These are phyloP conservation scores for Allobates femoralis DNA, from an alignment of 2,797 vertebrate genomes.

Conservation along the genomic window DNA sequence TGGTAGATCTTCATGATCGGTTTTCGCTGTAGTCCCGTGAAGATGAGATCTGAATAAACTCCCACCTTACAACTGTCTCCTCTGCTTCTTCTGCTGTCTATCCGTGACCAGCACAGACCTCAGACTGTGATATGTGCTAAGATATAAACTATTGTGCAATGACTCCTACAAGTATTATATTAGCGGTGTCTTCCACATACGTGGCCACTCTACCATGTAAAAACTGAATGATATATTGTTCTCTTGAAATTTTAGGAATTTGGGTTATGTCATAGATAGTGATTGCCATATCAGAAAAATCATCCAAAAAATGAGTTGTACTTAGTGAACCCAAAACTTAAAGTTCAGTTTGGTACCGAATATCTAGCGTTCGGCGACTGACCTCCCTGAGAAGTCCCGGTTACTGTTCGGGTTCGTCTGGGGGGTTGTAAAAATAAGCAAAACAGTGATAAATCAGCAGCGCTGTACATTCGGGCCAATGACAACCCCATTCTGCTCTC, in stretches of 20 bases:
- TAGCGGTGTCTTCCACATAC: background rate
- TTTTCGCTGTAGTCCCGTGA: background rate
- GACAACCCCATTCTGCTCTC: too few relatives aligned
- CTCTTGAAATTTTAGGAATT: background rate
- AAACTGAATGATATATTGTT: background rate
- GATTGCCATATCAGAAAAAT: too few relatives aligned
- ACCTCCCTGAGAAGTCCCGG: too few relatives aligned
- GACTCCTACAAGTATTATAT: background rate
- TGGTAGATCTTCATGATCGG: background rate
- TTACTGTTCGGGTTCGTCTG: too few relatives aligned
- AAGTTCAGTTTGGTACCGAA: too few relatives aligned
- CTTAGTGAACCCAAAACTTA: too few relatives aligned
- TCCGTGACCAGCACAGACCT: background rate
- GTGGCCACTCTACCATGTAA: background rate
- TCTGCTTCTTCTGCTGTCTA: background rate
- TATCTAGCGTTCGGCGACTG: too few relatives aligned
- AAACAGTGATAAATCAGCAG: too few relatives aligned
- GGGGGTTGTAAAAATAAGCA: too few relatives aligned
- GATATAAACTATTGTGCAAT: background rate
- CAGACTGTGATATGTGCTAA: background rate
- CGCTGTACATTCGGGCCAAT: too few relatives aligned
- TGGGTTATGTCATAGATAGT: background rate
- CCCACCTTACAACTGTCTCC: background rate
- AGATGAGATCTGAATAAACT: background rate
- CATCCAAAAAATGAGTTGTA: too few relatives aligned